Evolutionary conservation across 2,113 vertebrate genomes (phyloP).

Genomic region (Aphelocoma coerulescens): DNA sequence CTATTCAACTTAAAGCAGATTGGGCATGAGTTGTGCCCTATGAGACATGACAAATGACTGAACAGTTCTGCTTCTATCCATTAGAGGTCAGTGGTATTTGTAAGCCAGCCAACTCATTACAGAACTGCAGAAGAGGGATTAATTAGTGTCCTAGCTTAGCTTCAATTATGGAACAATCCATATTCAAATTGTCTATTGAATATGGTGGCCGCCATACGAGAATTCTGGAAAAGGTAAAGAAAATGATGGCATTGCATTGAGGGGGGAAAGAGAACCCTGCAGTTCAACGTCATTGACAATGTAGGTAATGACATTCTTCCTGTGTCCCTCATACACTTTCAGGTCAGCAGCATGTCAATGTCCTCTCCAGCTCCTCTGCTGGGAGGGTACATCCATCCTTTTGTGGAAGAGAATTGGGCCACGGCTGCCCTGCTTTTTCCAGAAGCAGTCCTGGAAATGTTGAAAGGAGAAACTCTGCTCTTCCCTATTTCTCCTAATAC

Average conservation of each 20-base stretch:
- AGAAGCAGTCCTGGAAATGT: background rate
- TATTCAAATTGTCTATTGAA: slow-evolving; percentile 27
- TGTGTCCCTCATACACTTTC: background rate
- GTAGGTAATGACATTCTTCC: background rate
- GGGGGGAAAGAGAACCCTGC: background rate
- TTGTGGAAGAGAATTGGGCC: background rate
- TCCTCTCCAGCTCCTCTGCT: background rate
- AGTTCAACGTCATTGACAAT: background rate
- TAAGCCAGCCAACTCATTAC: slow-evolving; percentile 60
- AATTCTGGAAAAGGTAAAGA: background rate
- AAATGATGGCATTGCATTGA: background rate
- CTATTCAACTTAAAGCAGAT: slow-evolving; percentile 11
- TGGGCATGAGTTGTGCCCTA: background rate
- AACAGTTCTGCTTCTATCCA: slow-evolving; percentile 47
- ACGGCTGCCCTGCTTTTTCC: background rate
- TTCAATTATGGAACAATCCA: slow-evolving; percentile 53
- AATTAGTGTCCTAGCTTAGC: slow-evolving; percentile 44
- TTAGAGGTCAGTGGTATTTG: slow-evolving; percentile 64
- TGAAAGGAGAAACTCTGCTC: background rate
- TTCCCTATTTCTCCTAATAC: fast-evolving
- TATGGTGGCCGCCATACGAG: background rate
- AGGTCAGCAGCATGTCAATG: background rate
- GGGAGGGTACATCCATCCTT: background rate
- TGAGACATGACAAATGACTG: slow-evolving; percentile 49
- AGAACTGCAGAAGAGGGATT: slow-evolving; percentile 25